Conservation (phyloP, 1,140 invertebrate genomes). For the Metopolophium dirhodum region DNA sequence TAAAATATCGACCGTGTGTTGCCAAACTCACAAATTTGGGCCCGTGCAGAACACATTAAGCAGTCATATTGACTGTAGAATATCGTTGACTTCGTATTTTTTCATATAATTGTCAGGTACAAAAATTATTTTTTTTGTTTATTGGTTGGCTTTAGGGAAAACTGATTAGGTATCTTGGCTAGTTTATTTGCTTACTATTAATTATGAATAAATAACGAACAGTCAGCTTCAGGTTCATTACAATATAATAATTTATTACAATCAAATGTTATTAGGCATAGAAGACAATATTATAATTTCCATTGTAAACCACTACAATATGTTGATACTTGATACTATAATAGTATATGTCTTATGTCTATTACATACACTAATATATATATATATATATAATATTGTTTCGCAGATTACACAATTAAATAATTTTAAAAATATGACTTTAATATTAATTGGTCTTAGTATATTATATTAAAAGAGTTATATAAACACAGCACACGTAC, state of each 20-base stretch:
- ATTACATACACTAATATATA: neutral
- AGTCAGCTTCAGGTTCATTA: neutral
- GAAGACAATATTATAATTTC: neutral
- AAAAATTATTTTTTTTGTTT: neutral
- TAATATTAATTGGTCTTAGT: conserved; percentile 3
- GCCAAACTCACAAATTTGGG: no score
- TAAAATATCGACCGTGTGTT: no score
- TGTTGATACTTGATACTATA: neutral
- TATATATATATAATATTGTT: neutral
- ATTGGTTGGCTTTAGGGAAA: neutral
- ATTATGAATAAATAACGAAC: neutral
- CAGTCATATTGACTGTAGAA: no score
- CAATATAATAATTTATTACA: neutral
- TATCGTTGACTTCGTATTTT: neutral
- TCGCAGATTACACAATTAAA: neutral
- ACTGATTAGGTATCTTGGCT: neutral
- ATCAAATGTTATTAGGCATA: neutral
- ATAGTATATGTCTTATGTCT: neutral
- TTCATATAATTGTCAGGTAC: neutral
- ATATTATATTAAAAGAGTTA: neutral
- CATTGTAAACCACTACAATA: neutral
- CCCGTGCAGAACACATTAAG: no score
- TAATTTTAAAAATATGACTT: neutral
- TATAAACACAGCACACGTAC: neutral
- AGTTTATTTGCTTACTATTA: neutral